Base-by-base conservation (phyloP, 30 jellyfish, hydroid and myxozoan genomes). In the Chironex yamaguchii region DNA sequence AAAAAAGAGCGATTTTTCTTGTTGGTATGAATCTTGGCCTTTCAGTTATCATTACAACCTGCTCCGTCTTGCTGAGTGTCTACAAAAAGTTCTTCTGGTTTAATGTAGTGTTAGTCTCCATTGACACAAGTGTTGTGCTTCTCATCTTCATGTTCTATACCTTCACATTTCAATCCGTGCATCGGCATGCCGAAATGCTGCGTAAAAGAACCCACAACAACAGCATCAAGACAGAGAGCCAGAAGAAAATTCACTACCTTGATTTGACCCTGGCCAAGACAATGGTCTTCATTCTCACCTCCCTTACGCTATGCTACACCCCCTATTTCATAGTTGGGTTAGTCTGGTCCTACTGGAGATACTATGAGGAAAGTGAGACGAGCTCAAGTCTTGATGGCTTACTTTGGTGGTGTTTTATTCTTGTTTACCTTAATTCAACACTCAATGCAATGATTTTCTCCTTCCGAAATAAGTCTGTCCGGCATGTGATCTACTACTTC, bases 351-450 rank as follows among this genome's bases (percentile, higher is more conserved):
- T 69, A 69, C 29, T 12, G 22, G 66, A 69, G 71, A 31, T 69
- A 69, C 23, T 33, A 69, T 52, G 21, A 28, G 13, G 21, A 33
- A 11, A 29, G 66, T 4, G 74, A 12, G 82, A 69, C 82, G 23
- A 69, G 82, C 22, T 29, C 36, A 3, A 17, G 35, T 69, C 74
- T 69, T 26, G 82, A 69, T 31, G 32, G 63, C n/a, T 30, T 69
- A 3, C 75, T 69, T 14, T 69, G 82, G 82, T 14, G 34, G 12
- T 69, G 75, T 31, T 69, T 69, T 22, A 25, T 84, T 12, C 73
- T 84, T 29, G 73, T 84, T 85, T 84, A 84, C 49, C 58, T 80
- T 12, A 84, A 84, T 65, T 84, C 94, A 13, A 71, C 84, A 23
- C 28, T 84, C 29, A 84, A 84, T 29, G 87, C 94, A 11, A n/a